Base-by-base conservation (phyloP, 2,888 invertebrate genomes). In the Anthophora plumipes region DNA sequence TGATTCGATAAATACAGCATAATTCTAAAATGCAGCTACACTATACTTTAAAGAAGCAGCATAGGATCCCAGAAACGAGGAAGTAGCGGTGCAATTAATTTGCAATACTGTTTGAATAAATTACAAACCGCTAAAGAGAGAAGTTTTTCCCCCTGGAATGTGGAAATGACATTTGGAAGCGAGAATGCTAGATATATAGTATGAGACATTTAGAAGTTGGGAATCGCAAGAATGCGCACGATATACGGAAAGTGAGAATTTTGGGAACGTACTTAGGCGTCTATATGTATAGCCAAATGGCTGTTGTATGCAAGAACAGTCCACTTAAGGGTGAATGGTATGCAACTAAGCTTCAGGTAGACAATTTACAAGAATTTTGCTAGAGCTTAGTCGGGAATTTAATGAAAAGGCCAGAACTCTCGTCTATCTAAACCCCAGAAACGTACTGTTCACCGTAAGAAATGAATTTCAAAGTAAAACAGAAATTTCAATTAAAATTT, bases 211-310 rank as follows among this genome's bases (percentile, higher is more conserved):
- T 17, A 31, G 37, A 55, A 55, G 31, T 14, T 5, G 55, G 31
- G 55, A 55, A 55, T 55, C 37, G 12, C 31, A 17, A 31, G 55
- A 55, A 55, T 37, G 37, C 37, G 14, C 17, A 55, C 55, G 20
- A 37, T 7, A 37, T 37, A 37, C 31, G 55, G 37, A 50, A 50
- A 20, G n/a, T 20, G 48, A 31, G 55, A 55, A 37, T 31, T 55
- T 55, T 55, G 14, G 55, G 14, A 55, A 25, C 7, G 31, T 31
- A 31, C 31, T 31, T 31, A 17, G n/a, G 17, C 55, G 55, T 31
- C 55, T 31, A 6, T 55, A 20, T 55, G 17, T 55, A 20, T 55
- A 50, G n/a, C 48, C 48, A 37, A 55, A 55, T 55, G 31, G 55
- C 37, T 8, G 55, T 55, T 17, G 7, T 55, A 55, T 54, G 14